phyloP scores from a whole-genome alignment of 1,140 invertebrate species.

The Drosophila ercepeae region DNA sequence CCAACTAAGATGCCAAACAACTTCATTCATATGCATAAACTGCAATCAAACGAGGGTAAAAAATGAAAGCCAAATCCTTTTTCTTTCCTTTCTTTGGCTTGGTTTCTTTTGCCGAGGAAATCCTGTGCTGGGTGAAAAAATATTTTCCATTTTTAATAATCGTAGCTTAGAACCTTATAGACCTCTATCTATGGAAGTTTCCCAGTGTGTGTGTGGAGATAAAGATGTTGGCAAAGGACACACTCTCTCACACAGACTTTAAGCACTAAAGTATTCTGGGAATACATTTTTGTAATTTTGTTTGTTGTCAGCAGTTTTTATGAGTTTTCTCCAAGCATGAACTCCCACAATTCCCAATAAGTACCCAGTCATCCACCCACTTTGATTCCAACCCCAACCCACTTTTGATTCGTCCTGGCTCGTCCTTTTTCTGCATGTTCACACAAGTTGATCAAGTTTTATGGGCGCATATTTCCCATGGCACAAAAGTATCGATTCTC shows the following conservation, averaged over 20 bases:
- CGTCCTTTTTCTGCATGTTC: slow-evolving; percentile 28
- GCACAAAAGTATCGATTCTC: background rate
- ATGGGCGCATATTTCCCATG: slow-evolving; percentile 32
- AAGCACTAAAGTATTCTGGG: slow-evolving; percentile 37
- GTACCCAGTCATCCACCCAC: slow-evolving; percentile 25
- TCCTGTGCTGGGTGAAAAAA: slow-evolving; percentile 25
- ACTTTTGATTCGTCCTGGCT: background rate
- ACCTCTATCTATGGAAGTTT: slow-evolving; percentile 1
- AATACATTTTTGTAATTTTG: slow-evolving; percentile 46
- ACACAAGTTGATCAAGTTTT: slow-evolving; percentile 44
- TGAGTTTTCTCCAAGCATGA: slow-evolving; percentile 44
- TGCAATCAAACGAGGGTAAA: slow-evolving; percentile 46
- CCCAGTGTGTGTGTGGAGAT: slow-evolving; percentile 9
- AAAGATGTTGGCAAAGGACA: slow-evolving; percentile 25
- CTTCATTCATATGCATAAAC: slow-evolving; percentile 76
- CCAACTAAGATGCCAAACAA: slow-evolving; percentile 61
- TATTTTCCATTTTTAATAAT: slow-evolving; percentile 78
- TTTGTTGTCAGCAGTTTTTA: slow-evolving; percentile 57
- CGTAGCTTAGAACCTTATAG: slow-evolving; percentile 53
- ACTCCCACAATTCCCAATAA: slow-evolving; percentile 50
- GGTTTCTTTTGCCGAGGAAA: slow-evolving; percentile 8
- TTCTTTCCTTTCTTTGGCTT: background rate
- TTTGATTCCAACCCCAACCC: background rate
- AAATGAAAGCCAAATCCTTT: slow-evolving; percentile 14
- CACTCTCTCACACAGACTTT: slow-evolving; percentile 7